These are phyloP conservation scores for Dromiciops gliroides DNA, from an alignment of 2,113 vertebrate genomes.

Conservation along the genomic window DNA sequence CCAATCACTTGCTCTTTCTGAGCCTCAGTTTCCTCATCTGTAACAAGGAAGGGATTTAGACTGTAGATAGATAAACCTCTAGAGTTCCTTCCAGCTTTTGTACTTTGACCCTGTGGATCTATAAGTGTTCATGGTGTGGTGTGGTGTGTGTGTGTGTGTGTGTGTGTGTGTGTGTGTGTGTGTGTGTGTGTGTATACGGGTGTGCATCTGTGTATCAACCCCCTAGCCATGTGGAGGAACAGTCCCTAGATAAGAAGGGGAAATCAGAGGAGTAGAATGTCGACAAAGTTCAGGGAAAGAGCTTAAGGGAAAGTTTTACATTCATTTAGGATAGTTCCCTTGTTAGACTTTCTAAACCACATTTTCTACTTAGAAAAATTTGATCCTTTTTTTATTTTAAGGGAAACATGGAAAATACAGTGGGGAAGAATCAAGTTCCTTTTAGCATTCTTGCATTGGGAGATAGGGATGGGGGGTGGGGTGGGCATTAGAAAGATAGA, in stretches of 20 bases:
- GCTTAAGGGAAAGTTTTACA: not conserved
- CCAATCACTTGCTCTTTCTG: not conserved
- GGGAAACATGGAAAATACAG: not conserved
- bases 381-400: not conserved
- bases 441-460: conserved; percentile 11
- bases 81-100: not conserved
- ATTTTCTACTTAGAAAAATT: not conserved
- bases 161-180: not conserved
- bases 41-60: not conserved
- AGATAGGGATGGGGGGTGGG: not conserved
- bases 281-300: not conserved
- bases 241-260: not conserved
- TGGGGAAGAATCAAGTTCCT: not conserved
- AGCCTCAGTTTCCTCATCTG: not conserved
- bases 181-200: not conserved
- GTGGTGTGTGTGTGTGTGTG: not conserved
- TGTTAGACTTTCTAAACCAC: not conserved
- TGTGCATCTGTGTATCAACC: not conserved
- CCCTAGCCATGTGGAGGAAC: not conserved
- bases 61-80: not conserved
- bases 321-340: not conserved
- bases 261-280: not conserved
- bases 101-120: not conserved
- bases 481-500: too few relatives aligned
- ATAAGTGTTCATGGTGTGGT: not conserved